Base-by-base conservation (phyloP, 2,797 vertebrate species). In the Lacerta agilis region DNA sequence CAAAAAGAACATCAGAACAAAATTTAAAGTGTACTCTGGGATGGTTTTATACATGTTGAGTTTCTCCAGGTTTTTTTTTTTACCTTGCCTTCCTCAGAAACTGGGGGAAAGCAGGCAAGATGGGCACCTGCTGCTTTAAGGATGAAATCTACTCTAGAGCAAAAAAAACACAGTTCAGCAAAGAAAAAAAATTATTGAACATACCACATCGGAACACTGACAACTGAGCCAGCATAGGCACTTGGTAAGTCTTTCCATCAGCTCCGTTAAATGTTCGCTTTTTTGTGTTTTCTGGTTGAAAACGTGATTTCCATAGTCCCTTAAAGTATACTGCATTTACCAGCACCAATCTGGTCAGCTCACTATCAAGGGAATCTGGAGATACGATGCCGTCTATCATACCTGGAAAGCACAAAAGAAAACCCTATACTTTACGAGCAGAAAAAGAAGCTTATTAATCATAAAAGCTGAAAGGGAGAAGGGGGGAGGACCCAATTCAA, bases 261-360 rank as follows among this genome's bases (percentile, higher is more conserved):
- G 97, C 97, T 3, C 94, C 96, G 43, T 95, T 96, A 73, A 99
- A 99, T 0, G 97, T 95, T 7, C 98, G 97, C 77, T 97, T 98
- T 96, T 99, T 99, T n/a, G 99, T 99, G 95, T 98, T 98, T 95
- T 98, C 97, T 0, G 98, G 97, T 86, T 96, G 98, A 94, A 99
- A 99, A 79, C 98, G 97, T 0, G 98, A 98, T 90, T 98, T 98
- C 99, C 99, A 99, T 25, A 98, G 92, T 41, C 98, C 99, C 96
- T 99, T 99, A 95, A 99, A 99, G 95, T 98, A 99, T 83, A 99
- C 97, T 0, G 98, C 97, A 72, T 99, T 99, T 84, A 98, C 97
- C 9, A 97, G 93, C 9, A 99, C 97, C 91, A 99, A 94, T 6
- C 97, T 97, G 86, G 98, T 98, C 90, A 98, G 79, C 36, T 61